Conservation (phyloP, 1,140 invertebrate genomes). For the Penaeus japonicus region DNA sequence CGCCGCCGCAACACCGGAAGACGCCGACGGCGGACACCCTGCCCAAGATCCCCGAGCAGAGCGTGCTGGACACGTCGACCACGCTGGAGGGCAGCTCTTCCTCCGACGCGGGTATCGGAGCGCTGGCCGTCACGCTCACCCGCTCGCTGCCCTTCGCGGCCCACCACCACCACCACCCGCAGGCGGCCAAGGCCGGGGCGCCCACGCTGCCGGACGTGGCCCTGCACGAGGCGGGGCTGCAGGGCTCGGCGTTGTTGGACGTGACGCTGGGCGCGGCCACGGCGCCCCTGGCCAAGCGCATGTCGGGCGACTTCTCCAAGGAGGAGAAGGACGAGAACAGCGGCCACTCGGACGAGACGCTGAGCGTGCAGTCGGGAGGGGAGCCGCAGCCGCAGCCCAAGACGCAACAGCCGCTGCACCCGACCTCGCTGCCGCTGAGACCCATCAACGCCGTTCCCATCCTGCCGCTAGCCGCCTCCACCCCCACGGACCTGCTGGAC, state of each 20-base stretch:
- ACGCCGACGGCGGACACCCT: conserved; percentile 68
- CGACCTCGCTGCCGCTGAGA: conserved; percentile 46
- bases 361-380: conserved; percentile 39
- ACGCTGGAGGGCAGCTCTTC: conserved; percentile 60
- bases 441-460: conserved; percentile 46
- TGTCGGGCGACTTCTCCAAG: conserved; percentile 46
- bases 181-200: background rate
- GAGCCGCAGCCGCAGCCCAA: conserved; percentile 15
- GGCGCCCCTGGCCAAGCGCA: conserved; percentile 34
- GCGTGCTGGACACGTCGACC: conserved; percentile 71
- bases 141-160: conserved; percentile 30
- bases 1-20: conserved; percentile 56
- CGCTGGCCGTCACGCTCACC: conserved; percentile 33
- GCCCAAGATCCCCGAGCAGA: conserved; percentile 75
- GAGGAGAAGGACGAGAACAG: conserved; percentile 33
- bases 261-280: conserved; percentile 47
- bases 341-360: conserved; percentile 44
- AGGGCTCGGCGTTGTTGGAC: conserved; percentile 28
- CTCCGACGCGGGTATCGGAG: conserved; percentile 54
- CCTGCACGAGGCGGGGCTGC: conserved; percentile 33
- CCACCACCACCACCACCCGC: conserved; percentile 30
- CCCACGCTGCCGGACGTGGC: conserved; percentile 35
- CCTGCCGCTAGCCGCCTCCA: conserved; percentile 57
- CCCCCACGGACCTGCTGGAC: conserved; percentile 47
- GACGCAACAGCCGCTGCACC: conserved; percentile 43